Evolutionary conservation across 2,888 invertebrate genomes (phyloP), one percentile per base, ranked within the genome.

Genomic region (Abrostola tripartita): DNA sequence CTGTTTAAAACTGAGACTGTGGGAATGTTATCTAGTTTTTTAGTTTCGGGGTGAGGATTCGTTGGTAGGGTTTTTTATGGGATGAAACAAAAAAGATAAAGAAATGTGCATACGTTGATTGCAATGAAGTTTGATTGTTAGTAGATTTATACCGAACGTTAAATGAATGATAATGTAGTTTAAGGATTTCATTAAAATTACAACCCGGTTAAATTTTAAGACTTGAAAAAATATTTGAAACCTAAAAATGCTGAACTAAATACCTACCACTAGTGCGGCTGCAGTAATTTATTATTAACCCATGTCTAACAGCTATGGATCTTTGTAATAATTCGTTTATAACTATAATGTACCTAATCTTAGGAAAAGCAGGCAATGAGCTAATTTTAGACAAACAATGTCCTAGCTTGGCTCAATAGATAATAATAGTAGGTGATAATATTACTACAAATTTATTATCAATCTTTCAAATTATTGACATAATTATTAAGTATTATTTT

Each of bases 21-120:
- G 92, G 90, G 91, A 92, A 92, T 86, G 66, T 81, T 79, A 73
- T 84, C 80, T 84, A 78, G 66, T 81, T 79, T 82, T 83, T 80
- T 81, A 63, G 50, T 64, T 76, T 77, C 79, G 85, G 88, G 82
- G 72, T 76, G 74, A 68, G 78, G 73, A 79, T 68, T 66, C 80
- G 81, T 84, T 79, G 77, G 77, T 71, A 57, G 52, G 44, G 47
- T 69, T 77, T 79, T 81, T 79, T 81, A 62, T 76, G 53, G 44
- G 54, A 79, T 59, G 67, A 73, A 79, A 81, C 68, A 79, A 76
- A 79, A 79, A 73, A 65, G 60, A 57, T 61, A 67, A 70, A 66
- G 54, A 44, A 61, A 70, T 66, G 61, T 74, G 67, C 61, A 76
- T 64, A 55, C 58, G 52, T 61, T 72, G 50, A 42, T 61, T 63